A percentile compares a stretch with the other conserved stretches of the same genome.
These are phyloP conservation scores for Cyanoramphus novaezelandiae DNA, from an alignment of 2,113 vertebrate genomes.

Conservation along the genomic window DNA sequence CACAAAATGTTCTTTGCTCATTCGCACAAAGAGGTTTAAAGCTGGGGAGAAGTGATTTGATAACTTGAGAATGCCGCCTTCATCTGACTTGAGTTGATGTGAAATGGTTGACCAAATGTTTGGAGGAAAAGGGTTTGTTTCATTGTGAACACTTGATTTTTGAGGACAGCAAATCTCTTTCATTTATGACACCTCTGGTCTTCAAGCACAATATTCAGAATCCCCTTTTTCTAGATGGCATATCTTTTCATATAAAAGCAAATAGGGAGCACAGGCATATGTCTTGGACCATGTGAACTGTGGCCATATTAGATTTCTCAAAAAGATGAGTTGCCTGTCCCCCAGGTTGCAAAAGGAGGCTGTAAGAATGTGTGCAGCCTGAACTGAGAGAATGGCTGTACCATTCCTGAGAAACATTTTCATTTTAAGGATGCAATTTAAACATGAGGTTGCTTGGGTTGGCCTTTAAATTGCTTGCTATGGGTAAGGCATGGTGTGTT, in stretches of 20 bases:
- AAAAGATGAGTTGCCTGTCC: not conserved
- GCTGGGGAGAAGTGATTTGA: not conserved
- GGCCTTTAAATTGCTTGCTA: not conserved
- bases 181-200: not conserved
- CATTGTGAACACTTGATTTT: not conserved
- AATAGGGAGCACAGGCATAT: not conserved
- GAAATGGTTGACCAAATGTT: not conserved
- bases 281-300: not conserved
- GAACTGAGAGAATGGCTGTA: not conserved
- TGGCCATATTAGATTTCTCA: not conserved
- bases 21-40: not conserved
- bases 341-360: not conserved
- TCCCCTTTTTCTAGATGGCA: not conserved
- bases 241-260: not conserved
- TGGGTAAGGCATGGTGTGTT: fast-evolving
- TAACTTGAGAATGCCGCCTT: not conserved
- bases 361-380: not conserved
- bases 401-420: not conserved
- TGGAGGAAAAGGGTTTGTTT: not conserved
- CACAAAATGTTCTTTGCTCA: not conserved
- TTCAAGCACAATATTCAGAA: not conserved
- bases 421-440: not conserved
- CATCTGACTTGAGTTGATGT: not conserved
- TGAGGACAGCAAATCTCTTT: not conserved
- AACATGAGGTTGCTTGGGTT: not conserved